Evolutionary conservation across 2,888 invertebrate genomes (phyloP).

Genomic region (Allygus modestus): DNA sequence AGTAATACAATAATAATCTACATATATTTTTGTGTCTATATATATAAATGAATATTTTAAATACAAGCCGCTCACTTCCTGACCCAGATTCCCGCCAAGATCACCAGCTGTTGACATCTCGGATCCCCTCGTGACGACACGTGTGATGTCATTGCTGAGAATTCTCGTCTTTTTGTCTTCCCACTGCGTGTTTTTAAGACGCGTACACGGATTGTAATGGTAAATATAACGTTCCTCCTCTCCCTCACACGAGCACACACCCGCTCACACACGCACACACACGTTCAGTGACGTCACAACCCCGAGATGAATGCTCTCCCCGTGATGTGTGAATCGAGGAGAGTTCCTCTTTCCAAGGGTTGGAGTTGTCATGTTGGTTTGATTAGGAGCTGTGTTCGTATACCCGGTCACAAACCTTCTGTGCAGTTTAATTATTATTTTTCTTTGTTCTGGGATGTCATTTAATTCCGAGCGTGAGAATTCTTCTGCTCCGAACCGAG

Average conservation of each 20-base stretch:
- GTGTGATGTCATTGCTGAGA: slow-evolving; percentile 38
- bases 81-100: slow-evolving; percentile 5
- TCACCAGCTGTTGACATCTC: slow-evolving; percentile 17
- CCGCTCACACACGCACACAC: background rate
- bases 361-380: slow-evolving; percentile 18
- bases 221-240: background rate
- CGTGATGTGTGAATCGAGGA: background rate
- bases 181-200: slow-evolving; percentile 3
- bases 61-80: too few relatives aligned
- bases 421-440: too few relatives aligned
- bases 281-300: slow-evolving; percentile 25
- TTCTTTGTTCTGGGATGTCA: too few relatives aligned
- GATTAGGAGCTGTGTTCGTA: slow-evolving; percentile 1
- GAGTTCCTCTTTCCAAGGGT: slow-evolving; percentile 33
- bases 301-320: background rate
- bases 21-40: too few relatives aligned
- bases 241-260: background rate
- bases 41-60: too few relatives aligned
- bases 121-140: background rate
- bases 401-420: background rate
- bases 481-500: too few relatives aligned
- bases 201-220: background rate
- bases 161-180: slow-evolving; percentile 29
- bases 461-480: too few relatives aligned
- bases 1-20: too few relatives aligned